These are phyloP conservation scores for Bryconaethiops microstoma DNA, from an alignment of 2,797 vertebrate species.

Conservation along the genomic window DNA sequence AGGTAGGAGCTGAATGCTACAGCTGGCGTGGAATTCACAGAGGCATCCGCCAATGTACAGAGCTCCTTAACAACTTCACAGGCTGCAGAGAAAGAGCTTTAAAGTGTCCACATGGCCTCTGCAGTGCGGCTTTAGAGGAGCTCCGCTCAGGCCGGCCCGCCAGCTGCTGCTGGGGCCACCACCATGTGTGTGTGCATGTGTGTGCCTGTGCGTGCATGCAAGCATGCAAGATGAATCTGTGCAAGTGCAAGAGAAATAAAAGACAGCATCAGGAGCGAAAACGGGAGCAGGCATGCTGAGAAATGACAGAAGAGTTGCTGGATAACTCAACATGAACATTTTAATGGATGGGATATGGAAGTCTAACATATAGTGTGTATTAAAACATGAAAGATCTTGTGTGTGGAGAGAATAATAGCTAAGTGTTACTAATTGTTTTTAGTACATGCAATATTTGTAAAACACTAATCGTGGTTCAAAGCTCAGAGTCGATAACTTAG, in stretches of 20 bases:
- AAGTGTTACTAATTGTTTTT: too few relatives aligned
- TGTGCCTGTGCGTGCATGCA: slow-evolving; percentile 60
- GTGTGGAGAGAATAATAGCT: too few relatives aligned
- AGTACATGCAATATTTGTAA: not conserved
- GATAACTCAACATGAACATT: not conserved
- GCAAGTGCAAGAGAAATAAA: slow-evolving; percentile 34
- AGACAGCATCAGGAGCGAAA: slow-evolving; percentile 6
- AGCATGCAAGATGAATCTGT: slow-evolving; percentile 43
- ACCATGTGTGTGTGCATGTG: slow-evolving; percentile 64
- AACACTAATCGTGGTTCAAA: not conserved
- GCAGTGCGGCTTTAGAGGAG: slow-evolving; percentile 80
- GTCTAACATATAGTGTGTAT: too few relatives aligned
- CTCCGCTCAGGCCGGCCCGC: slow-evolving; percentile 71
- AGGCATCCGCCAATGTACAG: slow-evolving; percentile 81
- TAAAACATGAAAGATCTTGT: too few relatives aligned
- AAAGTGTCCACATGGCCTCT: slow-evolving; percentile 84
- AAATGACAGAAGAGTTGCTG: not conserved
- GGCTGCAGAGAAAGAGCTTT: slow-evolving; percentile 82
- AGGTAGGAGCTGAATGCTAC: slow-evolving; percentile 67
- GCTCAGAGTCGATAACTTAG: not conserved
- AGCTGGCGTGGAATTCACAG: slow-evolving; percentile 82
- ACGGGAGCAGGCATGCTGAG: not conserved
- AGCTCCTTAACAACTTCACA: slow-evolving; percentile 86
- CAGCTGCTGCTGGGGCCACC: slow-evolving; percentile 82
- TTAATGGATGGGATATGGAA: not conserved